Base-by-base conservation (phyloP, 1,140 invertebrate species). In the Drosophila pachea region DNA sequence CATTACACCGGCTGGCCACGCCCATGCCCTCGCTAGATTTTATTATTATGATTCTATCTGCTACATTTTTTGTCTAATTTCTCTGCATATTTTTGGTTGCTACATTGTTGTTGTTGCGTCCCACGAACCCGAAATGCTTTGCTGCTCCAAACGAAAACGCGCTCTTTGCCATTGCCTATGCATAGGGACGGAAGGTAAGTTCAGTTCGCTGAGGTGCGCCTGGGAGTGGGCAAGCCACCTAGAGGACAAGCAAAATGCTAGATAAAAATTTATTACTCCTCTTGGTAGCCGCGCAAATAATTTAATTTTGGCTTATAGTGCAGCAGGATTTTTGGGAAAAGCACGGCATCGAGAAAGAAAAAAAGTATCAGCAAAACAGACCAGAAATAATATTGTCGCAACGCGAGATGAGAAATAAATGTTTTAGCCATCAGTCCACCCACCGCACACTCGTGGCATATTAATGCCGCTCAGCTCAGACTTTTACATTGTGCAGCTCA, bases 251-350 rank as follows among this genome's bases (percentile, higher is more conserved):
- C n/a, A 65, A 58, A 59, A 50, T 54, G 47, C 31, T 52, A 55
- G 47, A 50, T 53, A 67, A 86, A 79, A 48, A 86, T 83, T 84
- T 84, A 83, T 84, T 84, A 70, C 76, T 68, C 47, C 55, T 64
- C 68, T 69, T 61, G 67, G 74, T 50, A 56, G 78, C 43, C 48
- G 38, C 61, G 71, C 63, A 74, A 78, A 83, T 83, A 83, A 84
- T 83, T 78, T 83, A 84, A 83, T 83, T 84, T 83, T 54, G 72
- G 72, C 67, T 75, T 74, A 75, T 73, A 65, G 73, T 73, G 55
- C 59, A 50, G 56, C 33, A 59, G 52, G 35, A 33, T 36, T 16
- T 8, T 32, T 63, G 48, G 16, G 40, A 2, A 36, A 31, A 45
- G 43, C 38, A 1, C 22, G 3, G 22, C 22, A 22, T 32, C 50